Percentiles rank a stretch among this genome's conserved stretches.
Conservation (phyloP, 2,113 vertebrate genomes). For the Python bivittatus region DNA sequence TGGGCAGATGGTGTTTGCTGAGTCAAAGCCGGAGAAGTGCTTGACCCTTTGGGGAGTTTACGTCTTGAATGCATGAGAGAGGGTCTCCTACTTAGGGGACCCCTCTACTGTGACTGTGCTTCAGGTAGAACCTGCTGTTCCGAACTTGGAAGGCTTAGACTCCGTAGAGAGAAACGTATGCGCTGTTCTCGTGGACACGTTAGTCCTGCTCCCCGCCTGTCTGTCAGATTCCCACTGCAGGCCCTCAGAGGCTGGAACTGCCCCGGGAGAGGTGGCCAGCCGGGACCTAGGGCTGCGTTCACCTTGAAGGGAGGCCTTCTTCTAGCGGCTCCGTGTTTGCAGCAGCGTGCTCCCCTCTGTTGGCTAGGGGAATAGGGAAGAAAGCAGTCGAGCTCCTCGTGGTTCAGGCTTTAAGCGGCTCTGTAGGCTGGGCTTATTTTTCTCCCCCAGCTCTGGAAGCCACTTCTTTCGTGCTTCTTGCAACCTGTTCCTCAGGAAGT, state of each 20-base stretch:
- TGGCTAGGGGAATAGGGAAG: background rate
- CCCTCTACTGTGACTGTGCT: no score
- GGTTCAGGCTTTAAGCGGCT: no score
- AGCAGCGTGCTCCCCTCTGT: background rate
- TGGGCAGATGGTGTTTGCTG: no score
- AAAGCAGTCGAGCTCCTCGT: background rate
- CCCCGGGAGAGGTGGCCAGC: no score
- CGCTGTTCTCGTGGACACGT: no score
- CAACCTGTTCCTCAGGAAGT: constrained; percentile 56
- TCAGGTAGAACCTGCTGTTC: background rate
- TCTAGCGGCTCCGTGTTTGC: background rate
- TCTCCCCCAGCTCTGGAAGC: background rate
- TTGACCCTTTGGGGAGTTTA: background rate
- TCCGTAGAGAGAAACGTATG: background rate
- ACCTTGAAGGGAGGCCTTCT: background rate
- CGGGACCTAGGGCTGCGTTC: background rate
- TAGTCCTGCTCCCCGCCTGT: no score
- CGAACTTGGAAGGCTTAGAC: background rate
- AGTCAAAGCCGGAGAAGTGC: background rate
- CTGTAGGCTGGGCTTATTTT: background rate
- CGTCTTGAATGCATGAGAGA: no score
- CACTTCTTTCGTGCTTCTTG: background rate
- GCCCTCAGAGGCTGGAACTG: background rate
- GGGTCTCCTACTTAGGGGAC: no score
- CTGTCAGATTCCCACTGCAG: background rate